phyloP scores from a whole-genome alignment of 2,113 vertebrate species.

The Stegastes partitus region DNA sequence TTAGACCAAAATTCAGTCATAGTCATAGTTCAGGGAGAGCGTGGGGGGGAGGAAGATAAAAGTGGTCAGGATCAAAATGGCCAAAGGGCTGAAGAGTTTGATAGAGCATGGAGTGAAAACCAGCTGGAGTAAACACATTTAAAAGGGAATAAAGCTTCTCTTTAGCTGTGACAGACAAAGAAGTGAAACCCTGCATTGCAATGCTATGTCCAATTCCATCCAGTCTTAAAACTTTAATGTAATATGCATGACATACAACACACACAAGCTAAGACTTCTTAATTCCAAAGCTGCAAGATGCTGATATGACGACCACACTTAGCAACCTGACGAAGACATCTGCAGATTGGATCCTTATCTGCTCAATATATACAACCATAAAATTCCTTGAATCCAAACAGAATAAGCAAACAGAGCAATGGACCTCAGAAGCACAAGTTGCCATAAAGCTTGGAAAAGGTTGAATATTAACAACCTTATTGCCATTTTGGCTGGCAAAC shows the following conservation, averaged over 20 bases:
- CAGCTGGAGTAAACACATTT: neutral
- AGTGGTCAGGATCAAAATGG: constrained; percentile 14
- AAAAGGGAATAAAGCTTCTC: neutral
- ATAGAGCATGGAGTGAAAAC: constrained; percentile 4
- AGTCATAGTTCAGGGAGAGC: constrained; percentile 18
- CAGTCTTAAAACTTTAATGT: constrained; percentile 4
- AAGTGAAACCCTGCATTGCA: neutral
- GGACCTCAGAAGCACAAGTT: too few relatives aligned
- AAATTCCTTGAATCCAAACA: too few relatives aligned
- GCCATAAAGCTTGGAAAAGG: too few relatives aligned
- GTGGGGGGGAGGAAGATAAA: constrained; percentile 4
- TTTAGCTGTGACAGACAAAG: constrained; percentile 6
- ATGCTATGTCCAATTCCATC: neutral
- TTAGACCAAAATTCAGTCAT: constrained; percentile 34
- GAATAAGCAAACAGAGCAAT: too few relatives aligned
- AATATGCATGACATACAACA: neutral
- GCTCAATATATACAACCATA: too few relatives aligned
- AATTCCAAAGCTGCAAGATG: neutral
- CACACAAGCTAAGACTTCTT: neutral
- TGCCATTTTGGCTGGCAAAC: too few relatives aligned
- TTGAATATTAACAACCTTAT: too few relatives aligned
- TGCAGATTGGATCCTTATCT: neutral
- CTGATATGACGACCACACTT: neutral
- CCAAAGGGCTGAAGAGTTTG: neutral
- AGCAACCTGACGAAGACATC: neutral